Evolutionary conservation across 2,888 invertebrate genomes (phyloP), one percentile per base, ranked within the genome.

Genomic region (Yponomeuta malinellus): DNA sequence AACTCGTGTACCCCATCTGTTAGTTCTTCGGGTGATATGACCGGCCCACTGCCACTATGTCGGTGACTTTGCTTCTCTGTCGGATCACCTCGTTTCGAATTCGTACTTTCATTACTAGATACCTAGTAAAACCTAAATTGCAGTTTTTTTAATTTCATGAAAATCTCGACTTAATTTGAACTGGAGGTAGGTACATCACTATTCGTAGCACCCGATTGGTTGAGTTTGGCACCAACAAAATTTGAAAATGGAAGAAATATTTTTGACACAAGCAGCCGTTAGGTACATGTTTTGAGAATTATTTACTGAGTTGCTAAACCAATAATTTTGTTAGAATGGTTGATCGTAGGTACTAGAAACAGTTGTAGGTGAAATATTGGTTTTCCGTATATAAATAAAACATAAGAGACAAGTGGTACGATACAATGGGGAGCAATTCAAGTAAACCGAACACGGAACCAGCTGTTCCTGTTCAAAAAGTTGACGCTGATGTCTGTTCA

Each of bases 371-470:
- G 52, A 15, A 8, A 43, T 43, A 43, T 43, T 43, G 43, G 43
- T 8, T 43, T 43, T 15, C 12, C 52, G 3, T 15, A 12, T 59
- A 12, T 59, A 15, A 15, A 59, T 59, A 15, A 3, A 59, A 15
- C 15, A 59, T 3, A 15, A 52, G 23, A 52, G 4, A 5, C 52
- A 43, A 43, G 43, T 43, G 43, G 43, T 43, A 43, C 43, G 64
- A 74, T 73, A 72, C 73, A 72, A 92, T 92, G 92, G 92, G 92
- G 72, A 89, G 84, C 78, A 90, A 89, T 76, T 79, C 86, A 64
- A 91, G 91, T 80, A 91, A 90, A 82, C 73, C 82, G 2, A 81
- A 74, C 72, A 78, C 75, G 73, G 90, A 87, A 72, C 74, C 76
- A 72, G 79, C 80, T 79, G 79, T 78, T 73, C 76, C 77, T 72